Conservation (phyloP, 2,888 invertebrate genomes). For the Cotesia congregata region DNA sequence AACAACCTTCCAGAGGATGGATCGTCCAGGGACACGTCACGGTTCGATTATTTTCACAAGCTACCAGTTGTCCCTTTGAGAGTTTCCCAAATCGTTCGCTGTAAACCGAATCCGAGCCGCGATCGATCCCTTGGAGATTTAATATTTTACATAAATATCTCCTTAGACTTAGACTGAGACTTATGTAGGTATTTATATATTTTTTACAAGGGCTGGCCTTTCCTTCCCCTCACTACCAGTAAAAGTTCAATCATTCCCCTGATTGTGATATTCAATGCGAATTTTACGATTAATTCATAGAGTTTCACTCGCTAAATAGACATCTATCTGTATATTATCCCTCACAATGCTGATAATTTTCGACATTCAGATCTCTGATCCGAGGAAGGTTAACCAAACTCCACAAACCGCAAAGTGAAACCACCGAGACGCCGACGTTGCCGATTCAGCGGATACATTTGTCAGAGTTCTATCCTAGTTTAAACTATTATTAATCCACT, state of each 20-base stretch:
- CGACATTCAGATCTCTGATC: background rate
- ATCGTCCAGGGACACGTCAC: conserved; percentile 28
- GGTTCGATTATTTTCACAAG: conserved; percentile 27
- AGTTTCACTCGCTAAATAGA: too few species aligned
- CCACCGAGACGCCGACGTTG: conserved; percentile 18
- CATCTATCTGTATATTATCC: background rate
- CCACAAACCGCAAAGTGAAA: conserved; percentile 21
- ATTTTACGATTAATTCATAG: too few species aligned
- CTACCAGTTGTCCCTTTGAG: conserved; percentile 12
- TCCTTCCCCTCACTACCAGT: too few species aligned
- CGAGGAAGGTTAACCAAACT: conserved; percentile 22
- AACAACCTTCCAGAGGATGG: conserved; percentile 18
- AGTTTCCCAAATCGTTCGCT: conserved; percentile 19
- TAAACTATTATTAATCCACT: conserved; percentile 5
- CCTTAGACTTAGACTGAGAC: background rate
- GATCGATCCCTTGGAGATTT: conserved; percentile 2
- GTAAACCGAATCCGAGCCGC: conserved; percentile 29
- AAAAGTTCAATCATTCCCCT: too few species aligned
- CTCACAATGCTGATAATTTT: background rate
- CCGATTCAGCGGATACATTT: conserved; percentile 6
- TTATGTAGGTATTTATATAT: background rate
- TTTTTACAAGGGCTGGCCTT: background rate
- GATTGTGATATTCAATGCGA: too few species aligned
- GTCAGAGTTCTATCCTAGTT: conserved; percentile 12
- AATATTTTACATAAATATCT: background rate